These are phyloP conservation scores for Rosalia funebris DNA, from an alignment of 2,888 invertebrate species.

Conservation along the genomic window DNA sequence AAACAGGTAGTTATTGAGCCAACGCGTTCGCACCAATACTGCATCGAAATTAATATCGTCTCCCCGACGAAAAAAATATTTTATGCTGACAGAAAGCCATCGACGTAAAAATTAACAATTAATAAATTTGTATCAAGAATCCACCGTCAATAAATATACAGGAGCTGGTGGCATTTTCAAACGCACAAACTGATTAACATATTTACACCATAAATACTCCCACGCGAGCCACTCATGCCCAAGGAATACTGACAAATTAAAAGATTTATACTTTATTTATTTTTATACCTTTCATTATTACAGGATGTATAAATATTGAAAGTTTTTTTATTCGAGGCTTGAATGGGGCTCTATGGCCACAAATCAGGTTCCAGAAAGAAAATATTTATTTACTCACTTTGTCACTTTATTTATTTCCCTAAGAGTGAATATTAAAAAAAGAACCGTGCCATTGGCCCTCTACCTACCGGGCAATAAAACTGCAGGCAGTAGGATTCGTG, in stretches of 20 bases:
- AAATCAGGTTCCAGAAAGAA: constrained; percentile 19
- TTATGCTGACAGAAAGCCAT: constrained; percentile 60
- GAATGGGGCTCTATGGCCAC: constrained; percentile 7
- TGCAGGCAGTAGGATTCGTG: not conserved
- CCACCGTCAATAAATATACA: constrained; percentile 57
- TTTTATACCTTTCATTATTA: constrained; percentile 48
- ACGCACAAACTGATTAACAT: constrained; percentile 59
- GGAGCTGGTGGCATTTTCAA: constrained; percentile 56
- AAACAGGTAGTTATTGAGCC: too few species aligned
- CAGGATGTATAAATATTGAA: constrained; percentile 54
- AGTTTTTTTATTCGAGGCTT: constrained; percentile 14
- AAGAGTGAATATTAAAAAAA: constrained; percentile 10
- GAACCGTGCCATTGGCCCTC: constrained; percentile 12
- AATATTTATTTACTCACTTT: constrained; percentile 27
- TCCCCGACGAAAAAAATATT: constrained; percentile 23
- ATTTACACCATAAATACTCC: constrained; percentile 60
- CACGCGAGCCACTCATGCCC: constrained; percentile 53
- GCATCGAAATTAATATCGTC: not conserved
- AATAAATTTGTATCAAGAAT: constrained; percentile 57
- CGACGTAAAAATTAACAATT: constrained; percentile 62
- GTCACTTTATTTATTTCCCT: constrained; percentile 27
- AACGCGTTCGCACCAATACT: too few species aligned
- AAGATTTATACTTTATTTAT: constrained; percentile 60
- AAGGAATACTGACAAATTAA: constrained; percentile 61
- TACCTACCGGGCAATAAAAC: constrained; percentile 16